Percentiles rank a stretch among this genome's conserved stretches.
These are phyloP conservation scores for Saccostrea glomerata DNA, from an alignment of 1,140 invertebrate genomes.

Conservation along the genomic window DNA sequence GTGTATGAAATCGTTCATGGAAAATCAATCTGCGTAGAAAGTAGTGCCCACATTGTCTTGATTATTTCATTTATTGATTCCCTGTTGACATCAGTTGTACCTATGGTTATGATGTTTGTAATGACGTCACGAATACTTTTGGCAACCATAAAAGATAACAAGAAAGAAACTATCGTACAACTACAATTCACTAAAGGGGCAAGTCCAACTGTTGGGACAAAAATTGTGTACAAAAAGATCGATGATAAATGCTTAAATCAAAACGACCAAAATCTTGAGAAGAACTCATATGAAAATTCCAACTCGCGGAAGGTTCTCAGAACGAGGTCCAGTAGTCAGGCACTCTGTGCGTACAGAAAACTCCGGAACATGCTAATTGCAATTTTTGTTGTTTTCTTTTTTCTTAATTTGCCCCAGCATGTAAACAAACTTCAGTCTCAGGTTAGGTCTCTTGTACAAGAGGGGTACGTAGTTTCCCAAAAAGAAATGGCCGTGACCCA, in stretches of 20 bases:
- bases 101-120: conserved; percentile 81
- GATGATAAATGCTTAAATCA: neutral
- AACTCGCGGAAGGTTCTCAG: neutral
- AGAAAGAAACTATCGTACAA: conserved; percentile 86
- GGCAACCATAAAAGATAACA: conserved; percentile 61
- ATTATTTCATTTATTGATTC: conserved; percentile 82
- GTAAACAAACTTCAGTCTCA: conserved; percentile 72
- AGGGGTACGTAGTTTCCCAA: conserved; percentile 46
- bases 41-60: conserved; percentile 59
- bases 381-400: conserved; percentile 88
- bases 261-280: neutral
- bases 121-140: conserved; percentile 83
- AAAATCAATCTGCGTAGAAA: conserved; percentile 43
- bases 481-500: conserved; percentile 79
- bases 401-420: conserved; percentile 86
- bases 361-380: conserved; percentile 80
- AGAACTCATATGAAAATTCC: neutral
- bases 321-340: neutral
- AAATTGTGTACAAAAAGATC: neutral
- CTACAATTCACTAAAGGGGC: neutral
- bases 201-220: neutral
- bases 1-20: conserved; percentile 41
- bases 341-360: neutral
- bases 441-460: conserved; percentile 50
- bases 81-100: conserved; percentile 81